Conservation (phyloP, 2,113 vertebrate species). For the Epinephelus moara region DNA sequence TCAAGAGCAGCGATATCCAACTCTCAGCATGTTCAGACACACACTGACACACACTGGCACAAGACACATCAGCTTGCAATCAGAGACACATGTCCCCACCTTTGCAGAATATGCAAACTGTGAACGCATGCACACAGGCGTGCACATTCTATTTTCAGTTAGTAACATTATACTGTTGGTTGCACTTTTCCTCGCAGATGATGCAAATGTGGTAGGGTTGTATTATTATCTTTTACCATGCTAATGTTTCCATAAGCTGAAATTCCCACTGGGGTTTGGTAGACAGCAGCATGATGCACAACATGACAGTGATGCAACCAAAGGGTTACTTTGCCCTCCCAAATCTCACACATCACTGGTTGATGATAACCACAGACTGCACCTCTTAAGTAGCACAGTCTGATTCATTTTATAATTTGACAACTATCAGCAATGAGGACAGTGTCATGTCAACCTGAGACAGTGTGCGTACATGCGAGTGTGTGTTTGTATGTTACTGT, state of each 20-base stretch:
- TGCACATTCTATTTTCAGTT: background rate
- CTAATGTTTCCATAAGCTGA: background rate
- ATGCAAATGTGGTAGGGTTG: constrained; percentile 2
- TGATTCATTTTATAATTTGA: background rate
- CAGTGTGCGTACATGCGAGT: no score
- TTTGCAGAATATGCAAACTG: background rate
- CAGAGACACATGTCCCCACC: background rate
- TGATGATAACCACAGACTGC: background rate
- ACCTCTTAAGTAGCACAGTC: background rate
- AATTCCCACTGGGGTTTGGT: background rate
- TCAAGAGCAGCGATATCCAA: constrained; percentile 17
- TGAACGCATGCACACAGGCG: background rate
- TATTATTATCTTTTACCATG: background rate
- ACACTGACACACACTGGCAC: no score
- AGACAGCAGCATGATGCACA: background rate
- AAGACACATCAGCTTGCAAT: background rate
- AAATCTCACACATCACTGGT: background rate
- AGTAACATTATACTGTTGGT: background rate
- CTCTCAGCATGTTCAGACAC: background rate
- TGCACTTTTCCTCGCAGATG: background rate
- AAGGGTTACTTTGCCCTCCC: background rate
- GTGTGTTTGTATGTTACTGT: background rate
- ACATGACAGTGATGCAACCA: background rate
- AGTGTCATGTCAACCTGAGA: constrained; percentile 40
- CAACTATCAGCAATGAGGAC: background rate